Evolutionary conservation across 2,797 vertebrate species (phyloP), one percentile per base, ranked within the genome.

Genomic region (Ceyx erithaca): DNA sequence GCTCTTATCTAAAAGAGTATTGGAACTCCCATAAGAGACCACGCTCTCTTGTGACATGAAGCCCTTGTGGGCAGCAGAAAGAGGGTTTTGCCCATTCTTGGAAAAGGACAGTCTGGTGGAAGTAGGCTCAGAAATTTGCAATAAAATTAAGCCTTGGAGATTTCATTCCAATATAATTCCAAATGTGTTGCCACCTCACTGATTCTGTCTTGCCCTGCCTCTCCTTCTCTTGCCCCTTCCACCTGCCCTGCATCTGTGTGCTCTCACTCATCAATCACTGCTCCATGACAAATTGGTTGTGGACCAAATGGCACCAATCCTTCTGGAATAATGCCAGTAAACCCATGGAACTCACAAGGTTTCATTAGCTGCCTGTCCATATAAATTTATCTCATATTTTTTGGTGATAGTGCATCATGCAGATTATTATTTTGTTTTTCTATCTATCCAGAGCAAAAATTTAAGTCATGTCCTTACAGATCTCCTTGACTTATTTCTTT

Each of bases 271-370:
- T 75, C 78, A 80, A 26, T 80, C 48, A 59, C 20, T 54, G 41
- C 19, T 90, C 23, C 23, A 73, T 61, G 68, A 62, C 78, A 88
- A 68, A 91, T 54, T 1, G 0, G 41, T 89, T 37, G 0, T 1
- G 2, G 78, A 87, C 83, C 91, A 94, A 69, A 80, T 90, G 88
- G 91, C 90, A 73, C 55, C 48, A 68, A 28, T 83, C 75, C 49
- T 75, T n/a, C 75, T 90, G 90, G 85, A 22, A 1, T 21, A 46
- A 64, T 1, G 6, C 82, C 93, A 92, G 30, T 22, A 66, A 85
- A 76, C 45, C 64, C 70, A 31, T 21, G 18, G 68, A 82, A 70
- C 54, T 23, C 70, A 89, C 58, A 80, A 78, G 58, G 12, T 15
- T 83, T 66, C 25, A 45, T 68, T 58, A 80, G 49, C 61, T 87